A percentile compares a stretch with the other conserved stretches of the same genome.
These are phyloP conservation scores for Zoanthus sociatus DNA, from an alignment of 92 coral and sea anemone species.

Conservation along the genomic window DNA sequence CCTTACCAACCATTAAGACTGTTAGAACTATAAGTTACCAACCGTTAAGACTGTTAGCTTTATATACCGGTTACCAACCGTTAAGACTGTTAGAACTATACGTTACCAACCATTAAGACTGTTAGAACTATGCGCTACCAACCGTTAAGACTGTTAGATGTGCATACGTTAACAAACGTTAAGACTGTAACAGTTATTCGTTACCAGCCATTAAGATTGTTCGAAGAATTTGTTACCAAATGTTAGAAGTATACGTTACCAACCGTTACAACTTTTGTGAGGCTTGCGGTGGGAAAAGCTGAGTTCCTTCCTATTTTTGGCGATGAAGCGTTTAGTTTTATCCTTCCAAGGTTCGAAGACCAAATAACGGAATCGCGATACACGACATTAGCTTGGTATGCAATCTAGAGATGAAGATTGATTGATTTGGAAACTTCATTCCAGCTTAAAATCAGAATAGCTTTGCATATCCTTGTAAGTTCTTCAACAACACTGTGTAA, in stretches of 20 bases:
- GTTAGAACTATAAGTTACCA: too few species aligned
- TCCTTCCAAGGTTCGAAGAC: slow-evolving; percentile 35
- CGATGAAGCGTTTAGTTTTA: slow-evolving; percentile 8
- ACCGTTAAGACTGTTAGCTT: too few species aligned
- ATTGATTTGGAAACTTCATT: background rate
- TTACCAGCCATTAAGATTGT: background rate
- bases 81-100: background rate
- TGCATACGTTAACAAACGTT: background rate
- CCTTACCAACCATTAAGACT: too few species aligned
- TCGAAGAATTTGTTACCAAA: background rate
- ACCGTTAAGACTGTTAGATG: background rate
- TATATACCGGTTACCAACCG: background rate
- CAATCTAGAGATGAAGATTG: background rate
- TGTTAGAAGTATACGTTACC: background rate
- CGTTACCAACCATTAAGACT: background rate
- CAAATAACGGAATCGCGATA: slow-evolving; percentile 41
- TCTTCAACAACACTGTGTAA: too few species aligned
- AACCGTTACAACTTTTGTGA: slow-evolving; percentile 90
- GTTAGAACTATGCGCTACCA: background rate
- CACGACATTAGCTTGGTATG: slow-evolving; percentile 22
- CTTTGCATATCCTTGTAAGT: too few species aligned
- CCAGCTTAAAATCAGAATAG: too few species aligned
- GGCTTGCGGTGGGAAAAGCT: slow-evolving; percentile 87
- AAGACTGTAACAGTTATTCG: background rate
- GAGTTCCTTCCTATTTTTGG: slow-evolving; percentile 17